Evolutionary conservation across 2,888 invertebrate species (phyloP), one percentile per base, ranked within the genome.

Genomic region (Ellobium chinense): DNA sequence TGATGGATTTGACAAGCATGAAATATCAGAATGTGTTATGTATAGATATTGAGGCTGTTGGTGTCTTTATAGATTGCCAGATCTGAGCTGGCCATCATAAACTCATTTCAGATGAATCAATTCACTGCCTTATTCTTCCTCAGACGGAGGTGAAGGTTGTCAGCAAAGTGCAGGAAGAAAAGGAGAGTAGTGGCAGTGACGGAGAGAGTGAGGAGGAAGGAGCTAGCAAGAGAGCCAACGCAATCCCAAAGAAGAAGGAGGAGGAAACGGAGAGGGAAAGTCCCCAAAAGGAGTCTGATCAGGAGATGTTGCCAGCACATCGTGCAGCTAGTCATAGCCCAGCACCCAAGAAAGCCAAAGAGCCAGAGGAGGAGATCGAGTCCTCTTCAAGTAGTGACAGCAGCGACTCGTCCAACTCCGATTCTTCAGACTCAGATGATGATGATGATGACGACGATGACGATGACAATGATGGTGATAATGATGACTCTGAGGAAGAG

Each of bases 401-500:
- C 70, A 83, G 81, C 70, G 77, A 78, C 31, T 70, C 80, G 37
- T 56, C 77, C 62, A 78, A 77, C 58, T 37, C 24, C 65, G 81
- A 78, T 31, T 73, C 78, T 21, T 73, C 73, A 5, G 74, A 82
- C 31, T 78, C 78, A 18, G 76, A 72, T 68, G 72, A 80, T 34
- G 81, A 76, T 36, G 78, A 65, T 46, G 76, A 73, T 24, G 68
- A 79, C 66, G 82, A 78, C 70, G 80, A 78, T 56, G 78, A 78
- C 75, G 85, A 82, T 58, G 83, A 84, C 39, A 78, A 81, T 29
- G 82, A 84, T 73, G 84, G 82, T 21, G 80, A 78, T 58, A 63
- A 84, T 63, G 72, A 73, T 62, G 77, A 72, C 56, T 70, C 80
- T 1, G 83, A 83, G 29, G 82, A 83, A 18, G 85, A 85, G 31